Percentiles rank a stretch among this genome's conserved stretches.
Evolutionary conservation across 35 echinoderm and acorn worm species (phyloP).

Genomic region (Apostichopus japonicus): DNA sequence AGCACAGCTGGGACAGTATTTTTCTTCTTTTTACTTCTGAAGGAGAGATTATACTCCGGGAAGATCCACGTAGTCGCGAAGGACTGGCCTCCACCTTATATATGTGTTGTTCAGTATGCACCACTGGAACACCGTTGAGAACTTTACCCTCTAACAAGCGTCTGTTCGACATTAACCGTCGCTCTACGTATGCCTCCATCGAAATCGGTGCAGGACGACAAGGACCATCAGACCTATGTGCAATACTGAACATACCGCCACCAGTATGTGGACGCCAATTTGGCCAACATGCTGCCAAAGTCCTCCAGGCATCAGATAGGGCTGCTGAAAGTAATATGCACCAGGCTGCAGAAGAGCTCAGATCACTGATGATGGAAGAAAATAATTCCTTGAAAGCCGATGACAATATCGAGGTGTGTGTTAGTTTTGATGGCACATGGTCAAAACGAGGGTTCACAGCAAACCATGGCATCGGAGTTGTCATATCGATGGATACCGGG

Average conservation of each 20-base stretch:
- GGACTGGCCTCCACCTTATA: slow-evolving; percentile 6
- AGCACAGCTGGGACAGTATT: too few species aligned
- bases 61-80: too few species aligned
- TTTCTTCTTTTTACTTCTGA: too few species aligned
- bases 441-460: slow-evolving; percentile 51
- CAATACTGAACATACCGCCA: slow-evolving; percentile 5
- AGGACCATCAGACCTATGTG: neutral
- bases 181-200: neutral
- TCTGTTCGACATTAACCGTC: too few species aligned
- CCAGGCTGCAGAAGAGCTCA: neutral
- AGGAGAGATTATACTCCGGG: neutral
- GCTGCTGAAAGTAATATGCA: neutral
- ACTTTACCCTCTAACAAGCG: slow-evolving; percentile 14
- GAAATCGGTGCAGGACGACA: slow-evolving; percentile 22
- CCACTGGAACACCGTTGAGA: neutral
- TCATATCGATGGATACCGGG: slow-evolving; percentile 55
- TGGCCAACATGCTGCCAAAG: neutral
- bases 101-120: slow-evolving; percentile 18
- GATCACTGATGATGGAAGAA: slow-evolving; percentile 12
- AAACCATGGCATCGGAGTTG: slow-evolving; percentile 57
- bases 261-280: neutral
- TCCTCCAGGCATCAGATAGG: neutral
- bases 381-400: neutral
- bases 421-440: slow-evolving; percentile 65
- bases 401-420: slow-evolving; percentile 38